Percentiles rank a stretch among this genome's conserved stretches.
phyloP scores from a whole-genome alignment of 2,888 invertebrate species.

The Lymantria dispar region DNA sequence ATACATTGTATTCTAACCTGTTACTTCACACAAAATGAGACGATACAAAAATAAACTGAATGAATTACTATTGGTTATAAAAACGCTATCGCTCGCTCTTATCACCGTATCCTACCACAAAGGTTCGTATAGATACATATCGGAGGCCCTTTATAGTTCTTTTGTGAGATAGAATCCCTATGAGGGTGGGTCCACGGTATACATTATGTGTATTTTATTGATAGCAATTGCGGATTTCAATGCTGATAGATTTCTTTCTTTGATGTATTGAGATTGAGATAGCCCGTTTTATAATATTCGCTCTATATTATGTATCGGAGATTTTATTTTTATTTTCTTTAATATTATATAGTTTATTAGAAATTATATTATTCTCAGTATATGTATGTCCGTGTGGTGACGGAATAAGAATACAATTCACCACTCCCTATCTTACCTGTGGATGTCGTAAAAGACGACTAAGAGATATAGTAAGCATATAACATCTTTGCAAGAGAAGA shows the following conservation, averaged over 20 bases:
- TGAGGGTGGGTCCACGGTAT: slow-evolving; percentile 19
- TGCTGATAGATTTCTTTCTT: slow-evolving; percentile 17
- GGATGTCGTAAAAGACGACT: too few species aligned
- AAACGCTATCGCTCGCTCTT: slow-evolving; percentile 10
- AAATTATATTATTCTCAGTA: neutral
- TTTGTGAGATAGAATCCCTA: slow-evolving; percentile 36
- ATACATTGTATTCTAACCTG: too few species aligned
- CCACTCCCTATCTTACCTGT: too few species aligned
- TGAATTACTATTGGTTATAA: too few species aligned
- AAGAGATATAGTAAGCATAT: too few species aligned
- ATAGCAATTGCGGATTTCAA: slow-evolving; percentile 27
- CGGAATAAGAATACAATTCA: too few species aligned
- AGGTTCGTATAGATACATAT: slow-evolving; percentile 31
- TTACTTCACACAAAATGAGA: too few species aligned
- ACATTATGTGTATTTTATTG: slow-evolving; percentile 38
- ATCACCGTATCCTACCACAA: neutral
- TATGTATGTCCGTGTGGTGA: too few species aligned
- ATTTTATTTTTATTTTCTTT: neutral
- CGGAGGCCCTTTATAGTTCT: slow-evolving; percentile 32
- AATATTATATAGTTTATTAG: neutral
- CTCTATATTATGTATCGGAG: neutral
- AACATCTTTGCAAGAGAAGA: too few species aligned
- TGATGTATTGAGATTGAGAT: slow-evolving; percentile 20
- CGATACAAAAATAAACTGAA: too few species aligned
- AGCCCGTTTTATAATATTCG: neutral